Evolutionary conservation across 2,797 vertebrate species (phyloP), one percentile per base, ranked within the genome.

Genomic region (Sebastes alutus): DNA sequence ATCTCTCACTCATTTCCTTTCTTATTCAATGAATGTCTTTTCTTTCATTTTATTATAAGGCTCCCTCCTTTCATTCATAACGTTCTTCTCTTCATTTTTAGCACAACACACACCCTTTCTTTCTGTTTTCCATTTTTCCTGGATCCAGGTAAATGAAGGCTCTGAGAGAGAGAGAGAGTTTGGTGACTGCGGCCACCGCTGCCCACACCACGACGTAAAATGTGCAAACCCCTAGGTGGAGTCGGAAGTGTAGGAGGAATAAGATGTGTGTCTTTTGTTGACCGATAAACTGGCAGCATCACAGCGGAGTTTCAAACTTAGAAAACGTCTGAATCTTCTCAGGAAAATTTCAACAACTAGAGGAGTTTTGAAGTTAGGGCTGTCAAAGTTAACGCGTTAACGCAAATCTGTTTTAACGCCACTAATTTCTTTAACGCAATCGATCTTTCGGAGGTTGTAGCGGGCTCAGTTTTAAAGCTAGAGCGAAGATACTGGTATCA

Each of bases 111-210:
- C 69, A 62, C 64, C 16, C 55, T 80, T 72, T 75, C 35, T 80
- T 49, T 49, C 68, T 78, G n/a, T 32, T 58, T 79, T 65, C 27
- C 32, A 58, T 55, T 85, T 86, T 86, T 83, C 69, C 83, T 88
- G 74, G 74, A 84, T 71, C 18, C 75, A 89, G 87, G 89, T 92
- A 91, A 93, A 92, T 88, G 83, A 76, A 72, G 75, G 74, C 83
- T 83, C 81, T 72, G 77, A 83, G 81, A 86, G 77, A 83, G 77
- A 83, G 82, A 86, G 84, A 56, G 30, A 59, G 27, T 77, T 49
- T 66, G 67, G 75, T 81, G 79, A 59, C 72, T 82, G 79, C 8
- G 65, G 52, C 52, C 52, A 54, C n/a, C 16, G 74, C 70, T 80
- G 63, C 56, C 42, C 75, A 80, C 56, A 66, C 56, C 70, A 46